Percentiles rank a stretch among this genome's conserved stretches.
These are phyloP conservation scores for Delia radicum DNA, from an alignment of 1,140 invertebrate species.

Conservation along the genomic window DNA sequence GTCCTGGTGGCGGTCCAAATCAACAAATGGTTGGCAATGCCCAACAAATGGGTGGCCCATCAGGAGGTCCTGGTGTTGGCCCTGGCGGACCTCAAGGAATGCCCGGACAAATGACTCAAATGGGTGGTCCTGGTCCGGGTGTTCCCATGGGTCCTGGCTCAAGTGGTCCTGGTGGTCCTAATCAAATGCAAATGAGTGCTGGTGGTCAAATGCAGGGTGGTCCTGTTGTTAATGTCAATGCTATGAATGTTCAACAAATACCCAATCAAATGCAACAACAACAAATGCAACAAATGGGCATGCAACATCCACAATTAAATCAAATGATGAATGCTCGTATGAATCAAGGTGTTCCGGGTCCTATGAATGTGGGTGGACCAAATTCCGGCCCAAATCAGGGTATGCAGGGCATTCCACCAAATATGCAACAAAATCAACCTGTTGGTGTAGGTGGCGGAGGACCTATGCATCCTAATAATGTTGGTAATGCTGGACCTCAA, in stretches of 20 bases:
- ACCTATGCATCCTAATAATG: slow-evolving; percentile 29
- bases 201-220: slow-evolving; percentile 38
- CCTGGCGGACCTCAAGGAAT: slow-evolving; percentile 56
- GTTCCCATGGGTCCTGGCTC: slow-evolving; percentile 49
- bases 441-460: slow-evolving; percentile 15
- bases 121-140: slow-evolving; percentile 39
- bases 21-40: slow-evolving; percentile 35
- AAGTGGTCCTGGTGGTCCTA: slow-evolving; percentile 30
- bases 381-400: slow-evolving; percentile 36
- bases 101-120: slow-evolving; percentile 56
- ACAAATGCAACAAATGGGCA: slow-evolving; percentile 43
- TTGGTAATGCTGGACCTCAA: slow-evolving; percentile 39
- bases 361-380: slow-evolving; percentile 31
- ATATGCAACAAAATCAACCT: slow-evolving; percentile 41
- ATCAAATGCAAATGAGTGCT: slow-evolving; percentile 41
- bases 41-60: slow-evolving; percentile 36
- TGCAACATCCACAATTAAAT: slow-evolving; percentile 40
- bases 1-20: slow-evolving; percentile 53
- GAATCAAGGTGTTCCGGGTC: slow-evolving; percentile 37
- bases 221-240: slow-evolving; percentile 38
- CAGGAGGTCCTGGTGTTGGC: slow-evolving; percentile 50
- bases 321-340: slow-evolving; percentile 49
- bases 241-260: slow-evolving; percentile 40
- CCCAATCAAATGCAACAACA: slow-evolving; percentile 42
- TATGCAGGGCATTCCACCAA: slow-evolving; percentile 47